Evolutionary conservation across 2,797 vertebrate species (phyloP).

Genomic region (Cirrhinus mrigala): DNA sequence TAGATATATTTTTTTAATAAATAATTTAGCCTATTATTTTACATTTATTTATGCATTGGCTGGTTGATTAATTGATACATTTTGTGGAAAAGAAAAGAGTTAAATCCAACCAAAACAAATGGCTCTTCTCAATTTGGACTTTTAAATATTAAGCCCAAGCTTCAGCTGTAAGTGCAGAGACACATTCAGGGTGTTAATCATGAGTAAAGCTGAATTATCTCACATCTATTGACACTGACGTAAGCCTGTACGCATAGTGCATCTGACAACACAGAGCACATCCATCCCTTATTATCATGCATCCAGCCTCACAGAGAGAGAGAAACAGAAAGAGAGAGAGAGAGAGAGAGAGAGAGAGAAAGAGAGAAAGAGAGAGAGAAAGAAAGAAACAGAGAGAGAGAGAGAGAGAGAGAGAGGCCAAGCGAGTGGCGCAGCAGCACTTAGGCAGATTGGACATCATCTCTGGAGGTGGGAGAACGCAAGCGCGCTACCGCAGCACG

Average conservation of each 20-base stretch:
- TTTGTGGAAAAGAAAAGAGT: neutral
- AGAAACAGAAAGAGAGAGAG: slow-evolving; percentile 7
- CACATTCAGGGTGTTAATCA: neutral
- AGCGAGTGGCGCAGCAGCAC: slow-evolving; percentile 39
- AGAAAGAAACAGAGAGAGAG: neutral
- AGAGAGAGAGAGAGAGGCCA: slow-evolving; percentile 21
- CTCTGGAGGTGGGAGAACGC: slow-evolving; percentile 46
- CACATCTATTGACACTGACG: slow-evolving; percentile 27
- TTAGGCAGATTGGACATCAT: slow-evolving; percentile 52
- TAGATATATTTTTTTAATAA: no score
- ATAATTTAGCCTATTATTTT: neutral
- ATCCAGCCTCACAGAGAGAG: neutral
- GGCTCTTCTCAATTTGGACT: neutral
- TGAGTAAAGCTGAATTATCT: slow-evolving; percentile 3
- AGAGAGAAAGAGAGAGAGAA: neutral
- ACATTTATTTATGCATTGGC: neutral
- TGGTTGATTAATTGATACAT: neutral
- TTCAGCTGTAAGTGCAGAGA: neutral
- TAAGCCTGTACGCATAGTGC: slow-evolving; percentile 41
- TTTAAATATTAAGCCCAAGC: neutral
- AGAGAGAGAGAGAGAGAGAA: slow-evolving; percentile 18
- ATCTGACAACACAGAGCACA: slow-evolving; percentile 18
- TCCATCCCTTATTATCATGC: neutral
- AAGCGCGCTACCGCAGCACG: slow-evolving; percentile 44
- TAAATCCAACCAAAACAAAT: neutral